Conservation (phyloP, 2,113 vertebrate genomes). For the Upupa epops region DNA sequence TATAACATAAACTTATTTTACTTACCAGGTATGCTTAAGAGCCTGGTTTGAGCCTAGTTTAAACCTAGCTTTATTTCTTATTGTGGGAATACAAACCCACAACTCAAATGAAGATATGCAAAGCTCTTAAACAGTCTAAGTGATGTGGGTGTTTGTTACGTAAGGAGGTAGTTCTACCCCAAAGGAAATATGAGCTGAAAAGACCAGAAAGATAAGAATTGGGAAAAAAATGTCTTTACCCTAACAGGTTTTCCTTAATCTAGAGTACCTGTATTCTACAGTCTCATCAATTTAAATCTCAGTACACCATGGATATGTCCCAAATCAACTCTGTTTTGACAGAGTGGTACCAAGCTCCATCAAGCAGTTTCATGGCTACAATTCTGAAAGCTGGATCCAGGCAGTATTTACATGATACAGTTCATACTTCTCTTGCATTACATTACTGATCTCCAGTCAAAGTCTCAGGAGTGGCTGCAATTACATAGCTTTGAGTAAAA, state of each 20-base stretch:
- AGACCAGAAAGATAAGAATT: too few species aligned
- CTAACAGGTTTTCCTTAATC: background rate
- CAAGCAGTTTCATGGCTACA: background rate
- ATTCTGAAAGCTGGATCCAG: background rate
- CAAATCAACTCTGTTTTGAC: background rate
- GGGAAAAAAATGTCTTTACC: background rate
- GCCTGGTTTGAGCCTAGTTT: background rate
- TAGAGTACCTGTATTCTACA: background rate
- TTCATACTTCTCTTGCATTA: background rate
- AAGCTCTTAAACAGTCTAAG: background rate
- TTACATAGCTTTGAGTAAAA: background rate
- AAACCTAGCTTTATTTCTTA: background rate
- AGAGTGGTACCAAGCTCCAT: background rate
- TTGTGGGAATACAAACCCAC: background rate
- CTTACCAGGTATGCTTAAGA: background rate
- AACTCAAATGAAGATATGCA: background rate
- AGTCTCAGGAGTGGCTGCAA: background rate
- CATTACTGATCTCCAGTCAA: background rate
- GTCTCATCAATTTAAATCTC: accelerated
- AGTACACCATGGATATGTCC: background rate
- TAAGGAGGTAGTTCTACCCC: background rate
- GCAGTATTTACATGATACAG: background rate
- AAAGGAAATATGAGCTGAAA: accelerated
- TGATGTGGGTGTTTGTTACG: background rate
- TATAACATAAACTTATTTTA: background rate